Conservation (phyloP, 2,888 invertebrate genomes). For the Cephus sareptanus region DNA sequence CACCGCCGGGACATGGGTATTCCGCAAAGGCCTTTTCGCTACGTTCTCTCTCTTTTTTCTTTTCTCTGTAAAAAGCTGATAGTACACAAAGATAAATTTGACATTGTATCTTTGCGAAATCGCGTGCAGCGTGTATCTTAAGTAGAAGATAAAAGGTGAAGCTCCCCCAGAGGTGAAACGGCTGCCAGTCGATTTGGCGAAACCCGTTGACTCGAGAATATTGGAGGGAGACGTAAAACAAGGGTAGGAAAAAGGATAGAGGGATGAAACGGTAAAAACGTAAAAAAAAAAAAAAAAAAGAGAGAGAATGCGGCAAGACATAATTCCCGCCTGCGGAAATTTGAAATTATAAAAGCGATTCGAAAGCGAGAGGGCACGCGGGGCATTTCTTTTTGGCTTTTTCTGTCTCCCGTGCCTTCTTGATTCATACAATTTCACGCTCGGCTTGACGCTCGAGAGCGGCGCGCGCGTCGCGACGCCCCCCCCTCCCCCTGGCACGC, state of each 20-base stretch:
- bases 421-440: conserved; percentile 66
- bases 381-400: conserved; percentile 35
- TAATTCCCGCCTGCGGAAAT: conserved; percentile 43
- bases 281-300: too few species aligned
- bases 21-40: not conserved
- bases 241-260: not conserved
- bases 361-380: conserved; percentile 28
- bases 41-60: not conserved
- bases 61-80: not conserved
- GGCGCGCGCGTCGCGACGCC: conserved; percentile 37
- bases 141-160: not conserved
- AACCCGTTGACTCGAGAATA: not conserved
- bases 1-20: not conserved
- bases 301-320: not conserved
- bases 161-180: not conserved
- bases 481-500: conserved; percentile 15
- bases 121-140: not conserved
- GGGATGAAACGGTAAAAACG: not conserved
- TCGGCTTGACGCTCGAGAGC: conserved; percentile 58
- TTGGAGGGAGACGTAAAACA: not conserved
- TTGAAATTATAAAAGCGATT: conserved; percentile 53
- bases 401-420: conserved; percentile 47
- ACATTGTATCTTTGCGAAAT: not conserved
- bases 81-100: not conserved
- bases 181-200: not conserved